Base-by-base conservation (phyloP, 2,888 invertebrate species). In the Tuberolachnus salignus region DNA sequence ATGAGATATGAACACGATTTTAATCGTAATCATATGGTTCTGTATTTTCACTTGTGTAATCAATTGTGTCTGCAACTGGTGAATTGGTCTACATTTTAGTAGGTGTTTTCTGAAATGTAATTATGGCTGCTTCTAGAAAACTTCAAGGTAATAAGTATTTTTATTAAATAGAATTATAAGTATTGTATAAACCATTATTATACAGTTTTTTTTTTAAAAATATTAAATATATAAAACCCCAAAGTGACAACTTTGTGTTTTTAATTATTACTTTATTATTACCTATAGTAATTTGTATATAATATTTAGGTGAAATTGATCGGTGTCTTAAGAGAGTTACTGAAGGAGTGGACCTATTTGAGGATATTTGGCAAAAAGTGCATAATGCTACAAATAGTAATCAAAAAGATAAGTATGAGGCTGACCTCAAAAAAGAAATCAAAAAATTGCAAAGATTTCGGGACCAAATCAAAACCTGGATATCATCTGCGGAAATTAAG, bases 391-490 rank as follows among this genome's bases (percentile, higher is more conserved):
- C 97, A 83, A 98, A 98, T 89, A 95, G 94, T 87, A 98, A 98
- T 89, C 98, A 98, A 88, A 98, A 98, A 87, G 98, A 98, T 87
- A 98, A 98, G 88, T 98, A 98, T 92, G 98, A 98, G 89, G 97
- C 97, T 84, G 99, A 99, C 90, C 95, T 99, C 89, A 99, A 99
- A 88, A 99, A 98, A 88, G 99, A 99, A 91, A 99, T 99, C 89
- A 99, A 99, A 89, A 99, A 99, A 88, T 90, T 99, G 85, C 99
- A 99, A 89, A 92, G 99, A 91, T 91, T 99, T 88, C 94, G 99
- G 86, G 99, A 99, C 90, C 98, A 99, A 89, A 99, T 99, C 89
- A 99, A 99, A 91, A 97, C 97, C 88, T 99, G 99, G 99, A 95
- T 98, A 88, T 97, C 98, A 84, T 97, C 97, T 83, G 98, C 94